These are phyloP conservation scores for Enteromius unitaeniatus DNA, from an alignment of 2,797 vertebrate species.

Conservation along the genomic window DNA sequence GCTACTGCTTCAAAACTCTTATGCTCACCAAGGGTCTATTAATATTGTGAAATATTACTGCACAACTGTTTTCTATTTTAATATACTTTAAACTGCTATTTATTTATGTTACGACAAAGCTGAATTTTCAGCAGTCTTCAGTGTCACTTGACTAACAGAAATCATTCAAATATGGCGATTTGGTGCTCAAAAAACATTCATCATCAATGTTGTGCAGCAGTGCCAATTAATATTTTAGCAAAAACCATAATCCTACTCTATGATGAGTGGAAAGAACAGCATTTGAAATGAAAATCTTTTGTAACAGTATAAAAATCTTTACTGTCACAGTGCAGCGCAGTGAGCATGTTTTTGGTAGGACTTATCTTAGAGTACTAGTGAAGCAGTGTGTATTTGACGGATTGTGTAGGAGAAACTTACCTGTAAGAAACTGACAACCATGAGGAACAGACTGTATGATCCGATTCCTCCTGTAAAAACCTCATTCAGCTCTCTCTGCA, in stretches of 20 bases:
- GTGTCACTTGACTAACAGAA: neutral
- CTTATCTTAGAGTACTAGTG: neutral
- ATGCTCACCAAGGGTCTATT: neutral
- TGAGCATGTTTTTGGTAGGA: neutral
- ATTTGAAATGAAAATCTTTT: neutral
- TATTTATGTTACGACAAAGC: neutral
- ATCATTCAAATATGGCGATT: neutral
- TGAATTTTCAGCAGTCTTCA: neutral
- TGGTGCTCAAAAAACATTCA: neutral
- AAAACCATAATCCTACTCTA: neutral
- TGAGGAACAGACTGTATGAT: slow-evolving; percentile 98
- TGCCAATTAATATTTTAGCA: neutral
- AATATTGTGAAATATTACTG: neutral
- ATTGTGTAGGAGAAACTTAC: slow-evolving; percentile 67
- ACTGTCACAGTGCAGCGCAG: neutral
- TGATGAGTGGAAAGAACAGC: neutral
- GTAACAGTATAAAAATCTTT: neutral
- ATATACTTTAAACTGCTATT: neutral
- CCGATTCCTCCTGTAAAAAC: slow-evolving; percentile 98
- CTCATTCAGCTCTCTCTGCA: slow-evolving; percentile 98
- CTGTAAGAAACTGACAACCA: slow-evolving; percentile 99
- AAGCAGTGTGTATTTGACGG: neutral
- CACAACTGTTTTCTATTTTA: neutral
- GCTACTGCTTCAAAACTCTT: neutral
- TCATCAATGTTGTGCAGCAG: neutral